Base-by-base conservation (phyloP, 2,797 vertebrate genomes). In the Hyperoplus lanceolatus region DNA sequence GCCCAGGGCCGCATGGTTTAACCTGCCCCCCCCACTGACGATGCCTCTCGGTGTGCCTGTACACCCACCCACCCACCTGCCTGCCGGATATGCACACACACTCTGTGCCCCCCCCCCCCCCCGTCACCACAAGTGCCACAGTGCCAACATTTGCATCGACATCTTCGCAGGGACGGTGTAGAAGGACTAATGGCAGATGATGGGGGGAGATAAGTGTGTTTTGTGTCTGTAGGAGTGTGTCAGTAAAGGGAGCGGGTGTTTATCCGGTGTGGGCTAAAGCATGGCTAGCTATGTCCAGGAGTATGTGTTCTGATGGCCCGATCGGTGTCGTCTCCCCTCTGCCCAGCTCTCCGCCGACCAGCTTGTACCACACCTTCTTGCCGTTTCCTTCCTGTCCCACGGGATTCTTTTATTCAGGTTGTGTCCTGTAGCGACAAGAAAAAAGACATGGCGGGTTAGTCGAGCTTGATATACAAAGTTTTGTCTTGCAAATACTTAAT, bases 1-100 rank as follows among this genome's bases (percentile, higher is more conserved):
- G 97, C 96, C 98, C 98, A 99, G 95, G 97, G 96, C 93, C 98
- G 97, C 98, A 99, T 99, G 94, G 96, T 98, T 91, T 66, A 75
- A 71, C 82, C 85, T 82, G 29, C 29, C 29, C 77, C 9, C 80
- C 73, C 56, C 86, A 81, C 36, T 41, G 8, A 55, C 80, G 86
- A 82, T 43, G 56, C 80, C 59, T 77, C 65, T 84, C 61, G 84
- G 84, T 83, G 89, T 82, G 85, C 85, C 75, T 39, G 84, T 83
- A 77, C 85, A 71, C 84, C 87, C 79, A 64, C 87, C 79, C 46
- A 77, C 77, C 86, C 63, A 80, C 74, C 83, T 75, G 70, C 82
- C 79, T 76, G 83, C 88, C 75, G 76, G 84, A 85, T 53, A 86
- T 67, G 76, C 57, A n/a, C 84, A 16, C 88, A 54, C 87, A 16